phyloP scores from a whole-genome alignment of 37 sponge, comb jelly and placozoan species.

The Corticium candelabrum region DNA sequence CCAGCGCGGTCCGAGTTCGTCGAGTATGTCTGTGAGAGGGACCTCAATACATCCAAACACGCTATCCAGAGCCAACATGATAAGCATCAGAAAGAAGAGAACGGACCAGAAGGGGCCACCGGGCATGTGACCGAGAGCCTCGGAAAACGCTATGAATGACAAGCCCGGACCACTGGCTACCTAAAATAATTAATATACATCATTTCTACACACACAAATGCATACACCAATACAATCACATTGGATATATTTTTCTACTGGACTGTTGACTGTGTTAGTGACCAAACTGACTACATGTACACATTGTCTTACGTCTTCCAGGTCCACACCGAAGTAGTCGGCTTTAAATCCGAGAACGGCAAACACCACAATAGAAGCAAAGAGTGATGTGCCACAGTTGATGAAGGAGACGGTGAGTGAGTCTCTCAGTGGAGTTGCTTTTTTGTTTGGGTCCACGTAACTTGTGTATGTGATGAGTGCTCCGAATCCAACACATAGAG shows the following conservation, averaged over 20 bases:
- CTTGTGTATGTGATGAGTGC: slow-evolving; percentile 82
- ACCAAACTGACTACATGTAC: too few relatives aligned
- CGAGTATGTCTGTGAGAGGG: slow-evolving; percentile 53
- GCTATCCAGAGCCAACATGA: slow-evolving; percentile 80
- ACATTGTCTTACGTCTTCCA: too few relatives aligned
- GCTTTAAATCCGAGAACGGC: slow-evolving; percentile 79
- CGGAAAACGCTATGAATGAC: slow-evolving; percentile 78
- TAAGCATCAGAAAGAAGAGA: slow-evolving; percentile 91
- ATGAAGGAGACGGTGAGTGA: slow-evolving; percentile 64
- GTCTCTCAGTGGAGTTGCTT: slow-evolving; percentile 40
- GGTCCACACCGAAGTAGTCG: slow-evolving; percentile 9
- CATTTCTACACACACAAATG: too few relatives aligned
- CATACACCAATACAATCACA: too few relatives aligned
- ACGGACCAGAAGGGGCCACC: slow-evolving; percentile 79
- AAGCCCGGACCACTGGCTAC: slow-evolving; percentile 79
- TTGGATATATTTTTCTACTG: too few relatives aligned
- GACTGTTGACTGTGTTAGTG: too few relatives aligned
- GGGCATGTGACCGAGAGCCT: slow-evolving; percentile 65
- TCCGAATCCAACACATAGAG: slow-evolving; percentile 77
- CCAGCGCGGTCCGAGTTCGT: slow-evolving; percentile 59
- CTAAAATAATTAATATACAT: slow-evolving; percentile 14
- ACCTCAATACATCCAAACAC: slow-evolving; percentile 85
- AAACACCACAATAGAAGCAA: slow-evolving; percentile 79
- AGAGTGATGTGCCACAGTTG: slow-evolving; percentile 82
- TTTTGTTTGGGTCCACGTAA: slow-evolving; percentile 48